Evolutionary conservation across 2,888 invertebrate genomes (phyloP).

Genomic region (Platycnemis pennipes): DNA sequence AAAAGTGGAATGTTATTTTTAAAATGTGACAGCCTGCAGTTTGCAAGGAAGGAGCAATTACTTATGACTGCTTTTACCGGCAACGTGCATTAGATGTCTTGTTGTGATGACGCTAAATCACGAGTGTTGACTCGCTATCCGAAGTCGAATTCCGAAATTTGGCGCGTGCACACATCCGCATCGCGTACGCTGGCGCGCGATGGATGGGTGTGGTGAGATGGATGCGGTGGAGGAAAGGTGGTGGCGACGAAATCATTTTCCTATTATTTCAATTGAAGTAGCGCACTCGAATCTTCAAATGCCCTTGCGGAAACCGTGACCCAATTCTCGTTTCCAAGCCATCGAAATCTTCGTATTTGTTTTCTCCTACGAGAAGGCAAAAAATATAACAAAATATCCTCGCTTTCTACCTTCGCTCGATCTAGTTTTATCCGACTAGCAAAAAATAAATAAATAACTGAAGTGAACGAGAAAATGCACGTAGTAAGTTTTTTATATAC

Average conservation of each 20-base stretch:
- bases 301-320: slow-evolving; percentile 24
- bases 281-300: not conserved
- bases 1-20: not conserved
- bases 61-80: not conserved
- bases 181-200: not conserved
- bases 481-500: not conserved
- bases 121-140: not conserved
- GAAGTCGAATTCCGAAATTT: not conserved
- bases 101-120: not conserved
- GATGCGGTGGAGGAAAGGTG: not conserved
- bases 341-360: not conserved
- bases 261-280: slow-evolving; percentile 25
- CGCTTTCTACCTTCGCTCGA: not conserved
- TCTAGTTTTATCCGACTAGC: not conserved
- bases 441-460: not conserved
- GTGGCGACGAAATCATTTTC: not conserved
- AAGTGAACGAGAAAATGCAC: not conserved
- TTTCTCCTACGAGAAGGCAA: not conserved
- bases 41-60: not conserved
- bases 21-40: not conserved
- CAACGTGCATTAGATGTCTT: not conserved
- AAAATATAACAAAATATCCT: not conserved
- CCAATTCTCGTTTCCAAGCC: not conserved
- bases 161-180: not conserved
- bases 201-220: not conserved